These are phyloP conservation scores for Arenaria interpres DNA, from an alignment of 2,113 vertebrate genomes.

Conservation along the genomic window DNA sequence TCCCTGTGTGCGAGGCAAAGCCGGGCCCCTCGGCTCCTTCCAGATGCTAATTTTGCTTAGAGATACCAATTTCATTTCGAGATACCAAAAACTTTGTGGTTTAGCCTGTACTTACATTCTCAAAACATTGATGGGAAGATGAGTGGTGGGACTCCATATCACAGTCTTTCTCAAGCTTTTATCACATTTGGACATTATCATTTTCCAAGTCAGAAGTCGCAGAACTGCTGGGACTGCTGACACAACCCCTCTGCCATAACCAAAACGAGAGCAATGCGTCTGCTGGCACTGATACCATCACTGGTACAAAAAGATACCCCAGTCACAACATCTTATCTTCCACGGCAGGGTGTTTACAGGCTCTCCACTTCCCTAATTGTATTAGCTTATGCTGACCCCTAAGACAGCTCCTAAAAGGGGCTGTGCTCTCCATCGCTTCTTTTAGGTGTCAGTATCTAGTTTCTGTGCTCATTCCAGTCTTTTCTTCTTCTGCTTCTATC, in stretches of 20 bases:
- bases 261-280: background rate
- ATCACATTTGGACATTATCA: background rate
- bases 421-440: background rate
- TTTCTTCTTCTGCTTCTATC: background rate
- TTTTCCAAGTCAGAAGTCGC: conserved; percentile 7
- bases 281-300: conserved; percentile 28
- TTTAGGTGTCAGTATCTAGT: background rate
- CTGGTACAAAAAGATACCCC: background rate
- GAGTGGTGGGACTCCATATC: background rate
- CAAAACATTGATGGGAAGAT: background rate
- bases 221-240: background rate
- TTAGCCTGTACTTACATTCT: background rate
- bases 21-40: background rate
- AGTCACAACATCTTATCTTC: conserved; percentile 31
- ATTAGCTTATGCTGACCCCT: background rate
- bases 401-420: background rate
- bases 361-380: background rate
- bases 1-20: background rate
- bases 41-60: background rate
- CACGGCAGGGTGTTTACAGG: background rate
- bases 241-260: background rate
- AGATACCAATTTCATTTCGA: background rate
- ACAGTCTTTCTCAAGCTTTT: conserved; percentile 42
- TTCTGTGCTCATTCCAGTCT: background rate
- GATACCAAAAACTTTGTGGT: background rate